Evolutionary conservation across 2,797 vertebrate genomes (phyloP).

Genomic region (Rhinophrynus dorsalis): DNA sequence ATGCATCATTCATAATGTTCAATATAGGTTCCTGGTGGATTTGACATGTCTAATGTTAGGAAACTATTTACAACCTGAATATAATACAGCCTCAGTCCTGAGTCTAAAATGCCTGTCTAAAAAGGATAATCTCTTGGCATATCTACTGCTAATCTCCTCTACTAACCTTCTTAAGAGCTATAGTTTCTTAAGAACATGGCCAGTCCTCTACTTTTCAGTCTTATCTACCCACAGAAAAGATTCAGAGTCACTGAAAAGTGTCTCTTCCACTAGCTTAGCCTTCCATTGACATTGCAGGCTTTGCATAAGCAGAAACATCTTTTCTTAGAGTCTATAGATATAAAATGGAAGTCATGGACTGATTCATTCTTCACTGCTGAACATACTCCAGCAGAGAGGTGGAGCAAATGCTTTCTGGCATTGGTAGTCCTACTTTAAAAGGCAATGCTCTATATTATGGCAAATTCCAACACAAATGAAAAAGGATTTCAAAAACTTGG

Average conservation of each 20-base stretch:
- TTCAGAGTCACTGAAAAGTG: slow-evolving; percentile 32
- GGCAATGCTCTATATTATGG: no score
- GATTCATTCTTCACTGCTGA: no score
- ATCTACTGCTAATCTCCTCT: slow-evolving; percentile 41
- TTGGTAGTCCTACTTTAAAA: no score
- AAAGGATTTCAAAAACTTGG: no score
- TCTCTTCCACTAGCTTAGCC: slow-evolving; percentile 16
- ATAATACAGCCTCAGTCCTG: slow-evolving; percentile 8
- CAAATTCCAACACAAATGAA: no score
- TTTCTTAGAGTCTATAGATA: no score
- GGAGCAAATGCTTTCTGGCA: no score
- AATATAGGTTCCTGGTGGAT: neutral
- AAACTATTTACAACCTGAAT: slow-evolving; percentile 5
- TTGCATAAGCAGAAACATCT: no score
- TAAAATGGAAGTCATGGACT: no score
- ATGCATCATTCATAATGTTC: neutral
- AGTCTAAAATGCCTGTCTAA: slow-evolving; percentile 20
- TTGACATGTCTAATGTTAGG: neutral
- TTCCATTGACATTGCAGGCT: neutral
- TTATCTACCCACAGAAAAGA: slow-evolving; percentile 33
- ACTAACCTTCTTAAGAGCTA: slow-evolving; percentile 47
- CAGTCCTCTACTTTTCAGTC: slow-evolving; percentile 18
- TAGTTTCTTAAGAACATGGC: slow-evolving; percentile 36
- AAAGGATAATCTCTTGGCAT: slow-evolving; percentile 45
- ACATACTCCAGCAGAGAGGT: no score